Percentiles rank a stretch among this genome's conserved stretches.
Conservation (phyloP, 2,888 invertebrate species). For the Pristionchus japonicus region DNA sequence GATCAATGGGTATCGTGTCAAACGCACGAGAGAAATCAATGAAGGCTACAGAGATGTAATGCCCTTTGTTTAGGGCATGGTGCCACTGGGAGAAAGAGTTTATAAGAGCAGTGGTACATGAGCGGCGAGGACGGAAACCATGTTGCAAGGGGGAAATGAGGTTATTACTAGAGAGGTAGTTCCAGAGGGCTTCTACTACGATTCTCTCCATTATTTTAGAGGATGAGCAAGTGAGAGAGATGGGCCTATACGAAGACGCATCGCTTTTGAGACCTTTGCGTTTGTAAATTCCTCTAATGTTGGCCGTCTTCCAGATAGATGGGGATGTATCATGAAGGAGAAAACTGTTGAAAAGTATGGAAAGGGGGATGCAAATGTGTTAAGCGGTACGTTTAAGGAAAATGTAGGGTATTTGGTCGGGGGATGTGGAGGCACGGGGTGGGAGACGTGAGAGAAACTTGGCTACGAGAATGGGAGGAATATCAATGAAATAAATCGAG, state of each 20-base stretch:
- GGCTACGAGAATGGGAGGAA: background rate
- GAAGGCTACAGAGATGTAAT: no score
- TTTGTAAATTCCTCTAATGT: background rate
- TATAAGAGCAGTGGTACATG: background rate
- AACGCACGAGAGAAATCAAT: no score
- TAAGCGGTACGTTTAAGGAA: background rate
- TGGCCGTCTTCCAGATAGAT: background rate
- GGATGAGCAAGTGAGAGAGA: no score
- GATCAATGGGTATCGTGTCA: no score
- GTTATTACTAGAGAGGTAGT: background rate
- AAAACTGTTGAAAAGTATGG: constrained; percentile 13
- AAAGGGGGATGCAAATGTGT: background rate
- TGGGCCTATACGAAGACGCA: background rate
- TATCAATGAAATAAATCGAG: no score
- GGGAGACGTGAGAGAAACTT: background rate
- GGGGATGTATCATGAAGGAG: background rate
- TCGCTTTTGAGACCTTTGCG: background rate
- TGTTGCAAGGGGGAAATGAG: background rate
- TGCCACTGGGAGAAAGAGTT: background rate
- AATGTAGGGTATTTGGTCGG: constrained; percentile 20
- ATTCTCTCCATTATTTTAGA: background rate
- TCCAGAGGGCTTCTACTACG: background rate
- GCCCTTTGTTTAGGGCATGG: background rate
- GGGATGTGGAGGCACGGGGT: background rate
- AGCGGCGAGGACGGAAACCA: background rate